Evolutionary conservation across 2,888 invertebrate genomes (phyloP), one percentile per base, ranked within the genome.

Genomic region (Patella caerulea): DNA sequence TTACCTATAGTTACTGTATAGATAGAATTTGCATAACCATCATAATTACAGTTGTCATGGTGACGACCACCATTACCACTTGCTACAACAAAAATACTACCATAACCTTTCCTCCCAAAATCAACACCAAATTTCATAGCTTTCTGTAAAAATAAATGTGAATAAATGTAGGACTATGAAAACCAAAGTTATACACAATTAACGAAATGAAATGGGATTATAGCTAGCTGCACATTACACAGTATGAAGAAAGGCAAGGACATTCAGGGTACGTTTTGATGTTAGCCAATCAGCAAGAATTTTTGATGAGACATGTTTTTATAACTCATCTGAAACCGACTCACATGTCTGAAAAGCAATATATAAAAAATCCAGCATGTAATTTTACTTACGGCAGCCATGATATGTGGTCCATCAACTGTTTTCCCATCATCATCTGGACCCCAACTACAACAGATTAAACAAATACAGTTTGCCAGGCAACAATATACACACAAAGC

Each of bases 11-110:
- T 91, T 9, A 91, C 87, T n/a, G 91, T 91, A 83, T 90, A 92
- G n/a, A 91, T 86, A 15, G 92, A 92, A 83, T 92, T 92, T 4
- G 92, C 92, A 84, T 92, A 92, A 17, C 92, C 92, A 84, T 92
- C 92, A 86, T 88, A 92, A 84, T 92, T 92, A 84, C 92, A 92
- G 85, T 92, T 92, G 83, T 92, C 92, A n/a, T 85, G 83, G 75
- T 86, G 83, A 29, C 81, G 82, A 17, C 92, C 92, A 52, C 92
- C 92, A 79, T 92, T 92, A 52, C 92, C 92, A 83, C 92, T 92
- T 65, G 92, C 92, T 79, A 92, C 91, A 70, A 92, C 92, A 85
- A 90, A 92, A n/a, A 92, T 88, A 79, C 89, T 89, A 12, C 92
- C 92, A 79, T 91, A 91, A 45, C 92, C 89, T 79, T 86, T 75